Percentiles rank a stretch among this genome's conserved stretches.
phyloP scores from a whole-genome alignment of 2,888 invertebrate genomes.

The Sinohyriopsis cumingii region DNA sequence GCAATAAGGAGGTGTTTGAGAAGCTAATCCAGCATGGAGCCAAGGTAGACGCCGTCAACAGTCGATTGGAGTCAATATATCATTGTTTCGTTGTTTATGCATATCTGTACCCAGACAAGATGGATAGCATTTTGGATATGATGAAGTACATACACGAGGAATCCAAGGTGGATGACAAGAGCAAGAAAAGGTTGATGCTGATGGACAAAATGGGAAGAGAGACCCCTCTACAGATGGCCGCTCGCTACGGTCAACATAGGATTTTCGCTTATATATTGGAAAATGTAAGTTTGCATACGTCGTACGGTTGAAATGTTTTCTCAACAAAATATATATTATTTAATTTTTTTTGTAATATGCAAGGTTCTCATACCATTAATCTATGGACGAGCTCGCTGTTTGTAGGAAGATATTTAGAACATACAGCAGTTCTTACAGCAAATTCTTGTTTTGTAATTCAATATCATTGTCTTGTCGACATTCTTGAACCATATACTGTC shows the following conservation, averaged over 20 bases:
- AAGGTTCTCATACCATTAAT: too few species aligned
- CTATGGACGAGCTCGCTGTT: too few species aligned
- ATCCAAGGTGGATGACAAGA: constrained; percentile 11
- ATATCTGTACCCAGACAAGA: constrained; percentile 41
- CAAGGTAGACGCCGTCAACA: constrained; percentile 30
- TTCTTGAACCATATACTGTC: too few species aligned
- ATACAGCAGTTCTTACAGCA: too few species aligned
- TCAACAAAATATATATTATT: too few species aligned
- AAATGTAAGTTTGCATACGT: neutral
- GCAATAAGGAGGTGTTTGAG: constrained; percentile 35
- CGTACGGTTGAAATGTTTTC: too few species aligned
- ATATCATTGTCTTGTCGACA: too few species aligned
- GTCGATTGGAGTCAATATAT: neutral
- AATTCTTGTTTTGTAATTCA: too few species aligned
- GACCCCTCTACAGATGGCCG: constrained; percentile 49
- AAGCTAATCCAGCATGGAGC: constrained; percentile 34
- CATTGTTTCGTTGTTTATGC: constrained; percentile 34
- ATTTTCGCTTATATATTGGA: constrained; percentile 48
- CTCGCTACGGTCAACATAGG: constrained; percentile 37
- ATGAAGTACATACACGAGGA: constrained; percentile 23
- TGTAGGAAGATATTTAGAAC: too few species aligned
- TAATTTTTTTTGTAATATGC: too few species aligned
- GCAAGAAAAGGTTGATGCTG: constrained; percentile 40
- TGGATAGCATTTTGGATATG: constrained; percentile 28
- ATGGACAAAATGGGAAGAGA: constrained; percentile 36